Evolutionary conservation across 2,888 invertebrate species (phyloP), one percentile per base, ranked within the genome.

Genomic region (Trachelus stipa): DNA sequence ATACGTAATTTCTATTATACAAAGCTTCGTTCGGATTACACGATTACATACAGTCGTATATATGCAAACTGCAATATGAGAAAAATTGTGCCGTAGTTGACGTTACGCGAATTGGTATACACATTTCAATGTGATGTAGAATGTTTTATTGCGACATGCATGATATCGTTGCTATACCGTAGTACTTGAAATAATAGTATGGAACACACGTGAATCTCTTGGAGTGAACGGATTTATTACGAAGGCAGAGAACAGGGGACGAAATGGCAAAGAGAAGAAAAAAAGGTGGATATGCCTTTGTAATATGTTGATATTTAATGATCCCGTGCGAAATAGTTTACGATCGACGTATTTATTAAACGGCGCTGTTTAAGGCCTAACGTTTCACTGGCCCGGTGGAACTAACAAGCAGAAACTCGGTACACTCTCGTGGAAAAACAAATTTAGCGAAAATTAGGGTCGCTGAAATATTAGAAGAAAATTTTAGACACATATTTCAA

Each of bases 331-430:
- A 88, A 88, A 87, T 89, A 86, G 88, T 90, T 90, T 89, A 90
- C 89, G 90, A 89, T 88, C 88, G 86, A 87, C 87, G 84, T 88
- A 89, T 89, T 88, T 90, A 89, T 90, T 89, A 88, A 90, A 88
- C 83, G 86, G 82, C 81, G 82, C 85, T 85, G 84, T 87, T 88
- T 87, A 86, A 86, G 83, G 82, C 79, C 80, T 81, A 85, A 85
- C 83, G 81, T 83, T 83, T 81, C 80, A 80, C 78, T 79, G 78
- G 73, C 79, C 71, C 74, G 68, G 79, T 79, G 34, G 77, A 78
- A 80, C 86, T 87, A 88, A 88, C 87, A 86, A 88, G 87, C 87
- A 73, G 80, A 71, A 79, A 79, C 82, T 80, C 74, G 77, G 81
- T 80, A 79, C 83, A 83, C 76, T 81, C 81, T 31, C 34, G 35